These are phyloP conservation scores for Monomorium pharaonis DNA, from an alignment of 1,140 invertebrate genomes.

Conservation along the genomic window DNA sequence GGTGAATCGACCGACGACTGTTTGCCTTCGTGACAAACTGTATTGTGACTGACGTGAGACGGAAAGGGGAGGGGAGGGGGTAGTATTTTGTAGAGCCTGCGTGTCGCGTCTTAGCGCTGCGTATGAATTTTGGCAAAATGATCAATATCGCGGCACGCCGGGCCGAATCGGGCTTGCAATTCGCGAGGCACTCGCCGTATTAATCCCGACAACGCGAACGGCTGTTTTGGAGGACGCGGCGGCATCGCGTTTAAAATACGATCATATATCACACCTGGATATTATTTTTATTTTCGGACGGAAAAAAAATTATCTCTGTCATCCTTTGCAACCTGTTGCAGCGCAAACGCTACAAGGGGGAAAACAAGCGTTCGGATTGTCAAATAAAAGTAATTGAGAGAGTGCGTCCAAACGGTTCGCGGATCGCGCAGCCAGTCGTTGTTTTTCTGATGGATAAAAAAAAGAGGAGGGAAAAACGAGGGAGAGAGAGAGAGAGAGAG, in stretches of 20 bases:
- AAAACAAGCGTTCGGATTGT: constrained; percentile 64
- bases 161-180: background rate
- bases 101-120: background rate
- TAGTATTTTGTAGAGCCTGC: background rate
- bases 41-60: background rate
- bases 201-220: constrained; percentile 43
- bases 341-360: constrained; percentile 73
- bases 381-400: constrained; percentile 61
- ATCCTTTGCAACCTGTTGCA: constrained; percentile 65
- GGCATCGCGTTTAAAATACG: constrained; percentile 45
- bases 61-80: too few relatives aligned
- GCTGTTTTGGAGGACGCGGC: too few relatives aligned
- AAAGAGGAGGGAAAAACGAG: background rate
- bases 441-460: constrained; percentile 56
- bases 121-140: background rate
- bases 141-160: background rate
- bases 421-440: constrained; percentile 52
- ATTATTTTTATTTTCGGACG: constrained; percentile 56
- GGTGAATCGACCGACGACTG: background rate
- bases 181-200: background rate
- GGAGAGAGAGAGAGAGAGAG: constrained; percentile 20
- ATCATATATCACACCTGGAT: constrained; percentile 52
- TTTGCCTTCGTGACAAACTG: background rate
- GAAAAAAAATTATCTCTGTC: constrained; percentile 55
- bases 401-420: constrained; percentile 57